phyloP scores from a whole-genome alignment of 2,797 vertebrate species.

The Ctenopoma multispine region DNA sequence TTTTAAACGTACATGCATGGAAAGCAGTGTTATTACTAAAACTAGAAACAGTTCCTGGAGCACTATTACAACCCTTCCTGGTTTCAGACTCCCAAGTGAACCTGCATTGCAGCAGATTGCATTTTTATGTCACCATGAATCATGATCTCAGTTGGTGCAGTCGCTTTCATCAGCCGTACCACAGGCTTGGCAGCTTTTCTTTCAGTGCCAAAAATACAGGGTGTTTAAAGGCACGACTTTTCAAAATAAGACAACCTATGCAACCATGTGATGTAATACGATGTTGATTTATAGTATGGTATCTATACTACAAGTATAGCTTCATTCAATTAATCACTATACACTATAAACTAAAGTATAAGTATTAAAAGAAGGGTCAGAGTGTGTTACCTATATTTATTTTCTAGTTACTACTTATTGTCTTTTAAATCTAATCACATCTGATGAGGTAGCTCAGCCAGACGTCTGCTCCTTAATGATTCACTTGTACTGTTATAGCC shows the following conservation, averaged over 20 bases:
- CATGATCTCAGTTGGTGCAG: conserved; percentile 35
- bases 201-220: not conserved
- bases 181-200: conserved; percentile 1
- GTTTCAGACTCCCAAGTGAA: conserved; percentile 43
- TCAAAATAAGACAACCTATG: not conserved
- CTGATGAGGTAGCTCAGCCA: not conserved
- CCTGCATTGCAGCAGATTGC: conserved; percentile 60
- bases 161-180: conserved; percentile 44
- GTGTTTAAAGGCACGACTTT: conserved; percentile 12
- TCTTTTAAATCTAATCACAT: too few species aligned
- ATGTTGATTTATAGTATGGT: too few species aligned
- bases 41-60: not conserved
- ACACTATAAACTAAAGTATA: too few species aligned
- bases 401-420: not conserved
- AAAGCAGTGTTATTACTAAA: not conserved
- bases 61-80: not conserved
- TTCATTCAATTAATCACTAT: not conserved
- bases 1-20: too few species aligned
- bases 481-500: not conserved
- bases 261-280: not conserved
- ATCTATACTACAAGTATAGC: too few species aligned
- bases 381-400: conserved; percentile 10
- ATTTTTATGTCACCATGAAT: conserved; percentile 53
- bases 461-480: not conserved
- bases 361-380: not conserved